Evolutionary conservation across 2,888 invertebrate genomes (phyloP).

Genomic region (Epistrophe eligans): DNA sequence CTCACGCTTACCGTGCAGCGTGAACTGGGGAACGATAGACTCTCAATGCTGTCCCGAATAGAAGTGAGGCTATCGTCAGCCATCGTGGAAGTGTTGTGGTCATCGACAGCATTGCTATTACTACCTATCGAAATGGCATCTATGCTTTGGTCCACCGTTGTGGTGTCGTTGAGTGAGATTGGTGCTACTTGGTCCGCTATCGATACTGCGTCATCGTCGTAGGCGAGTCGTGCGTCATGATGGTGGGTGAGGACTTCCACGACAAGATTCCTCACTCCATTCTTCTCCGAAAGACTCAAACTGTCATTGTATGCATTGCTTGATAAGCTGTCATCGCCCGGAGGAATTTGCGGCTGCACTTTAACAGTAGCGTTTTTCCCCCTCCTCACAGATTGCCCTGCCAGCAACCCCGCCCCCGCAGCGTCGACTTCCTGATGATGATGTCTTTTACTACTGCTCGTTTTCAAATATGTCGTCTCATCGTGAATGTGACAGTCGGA

Average conservation of each 20-base stretch:
- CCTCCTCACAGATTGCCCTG: slow-evolving; percentile 23
- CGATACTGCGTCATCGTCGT: slow-evolving; percentile 72
- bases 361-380: slow-evolving; percentile 30
- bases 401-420: neutral
- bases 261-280: slow-evolving; percentile 79
- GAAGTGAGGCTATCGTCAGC: slow-evolving; percentile 83
- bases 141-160: slow-evolving; percentile 69
- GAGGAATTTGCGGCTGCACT: slow-evolving; percentile 7
- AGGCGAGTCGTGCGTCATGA: slow-evolving; percentile 60
- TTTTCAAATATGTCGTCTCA: slow-evolving; percentile 48
- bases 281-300: slow-evolving; percentile 79
- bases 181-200: slow-evolving; percentile 40
- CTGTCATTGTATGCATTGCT: slow-evolving; percentile 79
- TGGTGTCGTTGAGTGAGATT: slow-evolving; percentile 45
- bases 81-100: slow-evolving; percentile 81
- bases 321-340: slow-evolving; percentile 81
- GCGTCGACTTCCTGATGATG: slow-evolving; percentile 43
- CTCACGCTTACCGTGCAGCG: slow-evolving; percentile 83
- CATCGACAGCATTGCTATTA: slow-evolving; percentile 78
- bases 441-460: slow-evolving; percentile 36
- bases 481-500: slow-evolving; percentile 64
- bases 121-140: slow-evolving; percentile 78
- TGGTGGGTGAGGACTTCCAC: slow-evolving; percentile 82
- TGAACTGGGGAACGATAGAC: slow-evolving; percentile 83
- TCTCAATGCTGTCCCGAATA: slow-evolving; percentile 82